phyloP scores from a whole-genome alignment of 2,113 vertebrate species.

The Gymnarchus niloticus region DNA sequence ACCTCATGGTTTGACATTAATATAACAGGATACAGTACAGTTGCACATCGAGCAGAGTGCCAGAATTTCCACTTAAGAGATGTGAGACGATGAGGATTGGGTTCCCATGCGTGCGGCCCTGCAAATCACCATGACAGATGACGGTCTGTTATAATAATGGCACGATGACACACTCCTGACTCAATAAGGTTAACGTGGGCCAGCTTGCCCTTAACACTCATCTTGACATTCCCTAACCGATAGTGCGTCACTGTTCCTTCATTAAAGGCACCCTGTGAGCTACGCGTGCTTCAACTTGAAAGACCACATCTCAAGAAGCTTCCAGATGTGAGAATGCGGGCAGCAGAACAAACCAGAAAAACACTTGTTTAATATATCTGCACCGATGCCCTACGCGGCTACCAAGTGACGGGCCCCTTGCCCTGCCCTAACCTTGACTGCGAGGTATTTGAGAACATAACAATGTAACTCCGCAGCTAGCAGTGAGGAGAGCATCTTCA shows the following conservation, averaged over 20 bases:
- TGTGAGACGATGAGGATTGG: neutral
- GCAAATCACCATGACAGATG: neutral
- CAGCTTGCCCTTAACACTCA: neutral
- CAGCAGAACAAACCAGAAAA: neutral
- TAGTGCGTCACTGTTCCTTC: slow-evolving; percentile 28
- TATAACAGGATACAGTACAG: no score
- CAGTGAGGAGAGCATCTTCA: neutral
- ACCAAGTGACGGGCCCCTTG: neutral
- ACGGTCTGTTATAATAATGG: neutral
- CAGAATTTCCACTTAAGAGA: neutral
- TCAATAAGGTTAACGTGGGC: neutral
- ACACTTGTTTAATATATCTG: neutral
- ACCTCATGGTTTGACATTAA: neutral
- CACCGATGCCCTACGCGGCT: neutral
- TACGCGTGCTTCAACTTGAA: neutral
- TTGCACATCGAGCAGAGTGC: neutral
- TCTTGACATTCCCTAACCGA: slow-evolving; percentile 26
- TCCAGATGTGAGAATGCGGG: neutral
- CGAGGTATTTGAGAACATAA: neutral
- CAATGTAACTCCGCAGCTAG: neutral
- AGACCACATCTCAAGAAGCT: neutral
- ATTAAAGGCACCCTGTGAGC: slow-evolving; percentile 12
- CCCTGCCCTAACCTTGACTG: neutral
- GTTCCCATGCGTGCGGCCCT: neutral
- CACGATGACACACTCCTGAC: neutral